Conservation (phyloP, 2,113 vertebrate species). For the Origma solitaria region DNA sequence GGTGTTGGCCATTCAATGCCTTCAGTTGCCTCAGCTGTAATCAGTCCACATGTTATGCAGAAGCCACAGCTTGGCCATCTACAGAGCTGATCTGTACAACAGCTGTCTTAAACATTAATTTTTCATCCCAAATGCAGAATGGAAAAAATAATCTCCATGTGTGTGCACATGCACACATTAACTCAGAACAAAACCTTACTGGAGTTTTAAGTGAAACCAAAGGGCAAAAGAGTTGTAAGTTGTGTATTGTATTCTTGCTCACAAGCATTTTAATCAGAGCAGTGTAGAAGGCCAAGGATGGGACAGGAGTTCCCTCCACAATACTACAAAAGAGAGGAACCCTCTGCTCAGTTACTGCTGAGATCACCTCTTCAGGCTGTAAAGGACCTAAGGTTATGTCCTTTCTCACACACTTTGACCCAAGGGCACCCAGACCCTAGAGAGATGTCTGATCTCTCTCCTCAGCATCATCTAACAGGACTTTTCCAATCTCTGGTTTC, state of each 20-base stretch:
- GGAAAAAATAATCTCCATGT: not conserved
- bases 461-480: not conserved
- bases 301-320: not conserved
- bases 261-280: not conserved
- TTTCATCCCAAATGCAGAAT: not conserved
- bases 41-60: not conserved
- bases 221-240: not conserved
- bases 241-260: not conserved
- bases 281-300: not conserved
- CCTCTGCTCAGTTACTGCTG: not conserved
- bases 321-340: not conserved
- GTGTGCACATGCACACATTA: accelerated
- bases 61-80: not conserved
- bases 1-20: not conserved
- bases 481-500: not conserved
- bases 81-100: not conserved
- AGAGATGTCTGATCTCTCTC: not conserved
- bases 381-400: not conserved
- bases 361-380: not conserved
- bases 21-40: not conserved
- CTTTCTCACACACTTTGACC: not conserved
- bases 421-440: not conserved
- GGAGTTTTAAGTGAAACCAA: not conserved
- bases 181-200: not conserved
- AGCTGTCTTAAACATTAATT: not conserved